Evolutionary conservation across 2,113 vertebrate genomes (phyloP), one percentile per base, ranked within the genome.

Genomic region (Dromaius novaehollandiae): DNA sequence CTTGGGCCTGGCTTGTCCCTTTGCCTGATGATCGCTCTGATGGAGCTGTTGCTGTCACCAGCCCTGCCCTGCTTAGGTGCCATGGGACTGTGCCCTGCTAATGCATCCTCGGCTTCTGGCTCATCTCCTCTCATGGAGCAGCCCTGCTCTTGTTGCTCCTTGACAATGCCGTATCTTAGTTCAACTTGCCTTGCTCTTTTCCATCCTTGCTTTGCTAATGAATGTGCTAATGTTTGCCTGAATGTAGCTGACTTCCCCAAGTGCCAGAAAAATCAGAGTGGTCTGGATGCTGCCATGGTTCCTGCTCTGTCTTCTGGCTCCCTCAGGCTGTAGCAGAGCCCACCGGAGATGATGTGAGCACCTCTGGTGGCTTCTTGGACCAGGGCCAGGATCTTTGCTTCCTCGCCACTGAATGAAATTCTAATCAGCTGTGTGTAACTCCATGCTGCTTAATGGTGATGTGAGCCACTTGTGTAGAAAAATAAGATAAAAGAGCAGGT

Each of bases 301-400:
- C 58, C 76, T 51, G 18, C 50, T 0, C 2, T 0, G 5, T 18
- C 60, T 32, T 24, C 36, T 15, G 6, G 1, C 51, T 24, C 74
- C 25, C 68, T 36, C 1, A 1, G 21, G 22, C 25, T 26, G 17
- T 38, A 8, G 2, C 24, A 2, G 60, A 78, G 34, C 78, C 40
- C 32, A 0, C 69, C 9, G 51, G 80, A 51, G 69, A 13, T 42
- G 3, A 10, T 0, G 9, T 4, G 69, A 87, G 77, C 70, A 56
- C 65, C 48, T 79, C 32, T 24, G 3, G 2, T 0, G 5, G 75
- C 38, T 89, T 30, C 42, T 16, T 5, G 74, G 42, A 65, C 86
- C 17, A 46, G 18, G 46, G 51, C 70, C 5, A 22, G 1, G 5
- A 3, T 18, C 71, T 78, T 34, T 21, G 53, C 40, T 28, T 44